Evolutionary conservation across 2,113 vertebrate species (phyloP), one percentile per base, ranked within the genome.

Genomic region (Dryoscopus gambensis): DNA sequence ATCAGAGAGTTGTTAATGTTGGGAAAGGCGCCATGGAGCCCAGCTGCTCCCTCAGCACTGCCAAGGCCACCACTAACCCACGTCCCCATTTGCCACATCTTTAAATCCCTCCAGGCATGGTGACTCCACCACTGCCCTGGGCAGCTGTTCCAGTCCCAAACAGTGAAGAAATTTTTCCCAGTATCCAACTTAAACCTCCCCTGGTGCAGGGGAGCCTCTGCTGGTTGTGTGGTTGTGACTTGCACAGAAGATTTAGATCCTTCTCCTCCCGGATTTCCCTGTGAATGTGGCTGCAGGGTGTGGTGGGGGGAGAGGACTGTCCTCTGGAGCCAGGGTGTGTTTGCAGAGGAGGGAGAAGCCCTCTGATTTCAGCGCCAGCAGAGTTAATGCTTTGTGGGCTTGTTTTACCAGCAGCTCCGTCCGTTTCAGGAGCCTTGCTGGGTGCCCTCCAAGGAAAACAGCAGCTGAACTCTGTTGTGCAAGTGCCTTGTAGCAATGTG

Each of bases 251-350:
- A 2, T n/a, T 84, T 11, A 31, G 67, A 10, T 55, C 4, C 35
- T 74, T 20, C 39, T 56, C 25, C 14, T 69, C 11, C 53, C 50
- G 76, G 44, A 56, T 10, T 24, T 19, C 33, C 7, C 7, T 1
- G 0, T 4, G 39, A 10, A 7, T 3, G 2, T 40, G 44, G 47
- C 84, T 78, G 55, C 31, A n/a, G 35, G 0, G 6, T 42, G 68
- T 22, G 28, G 6, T 2, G 15, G 47, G 57, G 35, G 47, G 19
- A 42, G 55, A 40, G 24, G 39, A 14, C 8, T 17, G 24, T 37
- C 39, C 70, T 55, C 67, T 47, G 70, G 31, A 76, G 57, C 62
- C 75, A 19, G 10, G 2, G 5, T 9, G 47, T 65, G 65, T 67
- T 71, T 90, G 62, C 57, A 52, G 60, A 28, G 62, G 20, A n/a